Base-by-base conservation (phyloP, 92 coral and sea anemone species). In the Umimayanthus chanpuru region DNA sequence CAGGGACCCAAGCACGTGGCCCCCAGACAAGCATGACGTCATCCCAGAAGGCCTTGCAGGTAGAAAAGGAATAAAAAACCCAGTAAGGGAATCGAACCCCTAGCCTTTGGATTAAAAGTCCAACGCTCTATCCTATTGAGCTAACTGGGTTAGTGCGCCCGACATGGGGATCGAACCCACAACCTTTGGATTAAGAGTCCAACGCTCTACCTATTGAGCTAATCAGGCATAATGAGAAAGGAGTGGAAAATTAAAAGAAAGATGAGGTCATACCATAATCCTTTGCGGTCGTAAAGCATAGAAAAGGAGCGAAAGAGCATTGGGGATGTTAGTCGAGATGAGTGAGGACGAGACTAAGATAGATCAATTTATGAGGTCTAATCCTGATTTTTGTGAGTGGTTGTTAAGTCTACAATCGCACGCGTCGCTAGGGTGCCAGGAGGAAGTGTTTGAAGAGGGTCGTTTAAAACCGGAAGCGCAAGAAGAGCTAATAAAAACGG, bases 341-440 rank as follows among this genome's bases (percentile, higher is more conserved):
- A 66, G 72, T 66, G 72, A 66, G 72, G 72, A 66, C 72, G 72
- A 66, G 72, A 66, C 25, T 66, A 66, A 66, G 72, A 66, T 66
- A 20, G 72, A 66, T 66, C 72, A 66, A 66, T 66, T 20, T 66
- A 20, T 66, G 72, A 66, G 72, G 72, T 66, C 72, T 66, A 66
- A 66, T 66, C 72, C 72, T 66, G 72, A 66, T 66, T 66, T 49
- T 49, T 49, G 55, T 49, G 55, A 49, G 55, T 49, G 55, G 55
- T 49, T 49, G 55, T 49, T 49, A 66, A 66, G 72, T 66, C 29
- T 66, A 66, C 72, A 66, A 66, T 5, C 72, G 25, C 72, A 66
- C 72, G 72, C 72, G 72, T 66, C 72, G 72, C 72, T 66, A 66
- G 72, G 72, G 72, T 66, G 25, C 29, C 72, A 66, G 72, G 72